Conservation (phyloP, 2,113 vertebrate genomes). For the Coptodon bakossiorum region DNA sequence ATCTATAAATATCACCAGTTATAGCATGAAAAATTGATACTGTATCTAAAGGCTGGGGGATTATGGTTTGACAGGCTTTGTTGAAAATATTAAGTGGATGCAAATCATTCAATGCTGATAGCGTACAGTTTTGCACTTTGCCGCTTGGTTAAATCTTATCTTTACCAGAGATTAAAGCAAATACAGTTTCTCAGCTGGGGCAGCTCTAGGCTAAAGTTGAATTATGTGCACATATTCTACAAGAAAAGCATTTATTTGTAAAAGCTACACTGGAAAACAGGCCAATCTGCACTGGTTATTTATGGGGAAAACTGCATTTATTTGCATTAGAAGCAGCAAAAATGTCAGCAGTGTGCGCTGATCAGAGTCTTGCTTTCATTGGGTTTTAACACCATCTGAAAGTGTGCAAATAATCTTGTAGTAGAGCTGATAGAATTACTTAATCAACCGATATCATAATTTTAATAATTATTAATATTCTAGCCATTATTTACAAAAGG, state of each 20-base stretch:
- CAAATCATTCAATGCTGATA: constrained; percentile 46
- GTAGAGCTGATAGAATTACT: not conserved
- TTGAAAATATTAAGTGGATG: constrained; percentile 51
- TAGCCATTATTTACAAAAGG: not conserved
- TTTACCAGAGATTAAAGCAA: constrained; percentile 17
- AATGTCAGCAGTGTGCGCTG: not conserved
- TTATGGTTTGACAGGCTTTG: constrained; percentile 53
- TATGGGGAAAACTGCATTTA: not conserved
- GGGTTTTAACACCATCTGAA: not conserved
- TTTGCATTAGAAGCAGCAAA: not conserved
- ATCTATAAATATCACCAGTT: constrained; percentile 40
- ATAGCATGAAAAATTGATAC: constrained; percentile 25
- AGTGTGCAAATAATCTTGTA: not conserved
- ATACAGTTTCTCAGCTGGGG: not conserved
- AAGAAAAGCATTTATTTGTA: not conserved
- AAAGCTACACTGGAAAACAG: not conserved
- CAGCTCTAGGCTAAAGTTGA: not conserved
- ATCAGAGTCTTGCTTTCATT: not conserved
- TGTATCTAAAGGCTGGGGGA: constrained; percentile 49
- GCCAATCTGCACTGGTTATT: not conserved
- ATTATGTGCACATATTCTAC: not conserved
- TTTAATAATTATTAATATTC: not conserved
- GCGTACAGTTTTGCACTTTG: not conserved
- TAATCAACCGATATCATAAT: not conserved
- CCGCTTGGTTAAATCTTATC: constrained; percentile 34